phyloP scores from a whole-genome alignment of 1,140 invertebrate species.

The Nixonia krombeini region DNA sequence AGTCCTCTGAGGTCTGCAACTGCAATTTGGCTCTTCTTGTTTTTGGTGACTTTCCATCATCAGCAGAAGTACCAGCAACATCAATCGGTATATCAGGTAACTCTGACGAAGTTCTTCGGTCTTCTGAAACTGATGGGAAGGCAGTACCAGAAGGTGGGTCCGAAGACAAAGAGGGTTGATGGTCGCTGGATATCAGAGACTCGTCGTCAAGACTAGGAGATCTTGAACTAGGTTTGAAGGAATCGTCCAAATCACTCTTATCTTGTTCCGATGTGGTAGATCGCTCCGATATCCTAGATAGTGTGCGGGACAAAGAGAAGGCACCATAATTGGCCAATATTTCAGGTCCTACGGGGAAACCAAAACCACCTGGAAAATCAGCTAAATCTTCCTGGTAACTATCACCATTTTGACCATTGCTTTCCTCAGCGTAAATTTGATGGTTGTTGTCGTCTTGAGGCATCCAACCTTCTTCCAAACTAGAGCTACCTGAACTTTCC shows the following conservation, averaged over 20 bases:
- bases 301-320: constrained; percentile 80
- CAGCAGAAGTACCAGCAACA: constrained; percentile 66
- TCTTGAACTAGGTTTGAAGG: constrained; percentile 84
- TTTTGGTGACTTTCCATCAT: constrained; percentile 70
- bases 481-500: constrained; percentile 84
- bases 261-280: constrained; percentile 89
- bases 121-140: constrained; percentile 77
- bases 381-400: constrained; percentile 81
- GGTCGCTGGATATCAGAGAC: constrained; percentile 85
- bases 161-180: constrained; percentile 87
- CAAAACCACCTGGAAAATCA: constrained; percentile 80
- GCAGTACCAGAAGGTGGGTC: constrained; percentile 77
- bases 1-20: constrained; percentile 79
- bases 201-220: constrained; percentile 88
- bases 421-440: constrained; percentile 73
- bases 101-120: constrained; percentile 84
- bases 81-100: constrained; percentile 86
- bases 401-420: constrained; percentile 76
- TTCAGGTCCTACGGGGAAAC: constrained; percentile 79
- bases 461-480: constrained; percentile 85
- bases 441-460: constrained; percentile 79
- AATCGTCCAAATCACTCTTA: constrained; percentile 84
- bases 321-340: constrained; percentile 79
- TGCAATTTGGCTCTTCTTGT: constrained; percentile 62
- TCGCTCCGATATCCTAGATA: constrained; percentile 88